Conservation (phyloP, 1,140 invertebrate species). For the Aphis craccivora region DNA sequence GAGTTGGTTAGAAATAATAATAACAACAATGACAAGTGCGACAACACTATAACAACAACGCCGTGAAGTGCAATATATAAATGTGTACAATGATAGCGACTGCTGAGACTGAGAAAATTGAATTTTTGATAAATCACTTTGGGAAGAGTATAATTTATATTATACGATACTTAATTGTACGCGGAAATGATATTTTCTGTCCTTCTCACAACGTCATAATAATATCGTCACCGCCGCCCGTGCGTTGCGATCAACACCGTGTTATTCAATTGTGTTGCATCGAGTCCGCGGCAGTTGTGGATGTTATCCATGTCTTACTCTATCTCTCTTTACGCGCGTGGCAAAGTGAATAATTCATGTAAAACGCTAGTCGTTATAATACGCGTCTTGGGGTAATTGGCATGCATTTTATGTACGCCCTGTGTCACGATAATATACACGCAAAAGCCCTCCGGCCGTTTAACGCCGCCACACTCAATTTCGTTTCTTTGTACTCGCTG, state of each 20-base stretch:
- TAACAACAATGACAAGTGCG: background rate
- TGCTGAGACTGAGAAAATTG: conserved; percentile 14
- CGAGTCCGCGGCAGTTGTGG: background rate
- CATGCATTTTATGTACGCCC: background rate
- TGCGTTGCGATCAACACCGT: background rate
- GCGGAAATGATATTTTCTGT: conserved; percentile 25
- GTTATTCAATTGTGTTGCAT: background rate
- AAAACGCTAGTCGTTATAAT: background rate
- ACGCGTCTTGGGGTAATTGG: background rate
- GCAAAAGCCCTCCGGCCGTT: background rate
- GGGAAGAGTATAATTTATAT: background rate
- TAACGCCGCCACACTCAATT: background rate
- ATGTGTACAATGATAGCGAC: background rate
- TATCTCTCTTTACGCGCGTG: no score
- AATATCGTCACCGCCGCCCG: background rate
- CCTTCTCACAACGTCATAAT: background rate
- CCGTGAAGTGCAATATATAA: background rate
- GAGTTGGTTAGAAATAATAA: background rate
- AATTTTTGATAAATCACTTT: conserved; percentile 47
- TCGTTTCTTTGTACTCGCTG: background rate
- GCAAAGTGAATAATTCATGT: background rate
- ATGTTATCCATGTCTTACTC: background rate
- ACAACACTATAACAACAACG: background rate
- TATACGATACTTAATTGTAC: conserved; percentile 24
- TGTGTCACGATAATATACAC: background rate